These are phyloP conservation scores for Cuculus canorus DNA, from an alignment of 2,797 vertebrate genomes.

Conservation along the genomic window DNA sequence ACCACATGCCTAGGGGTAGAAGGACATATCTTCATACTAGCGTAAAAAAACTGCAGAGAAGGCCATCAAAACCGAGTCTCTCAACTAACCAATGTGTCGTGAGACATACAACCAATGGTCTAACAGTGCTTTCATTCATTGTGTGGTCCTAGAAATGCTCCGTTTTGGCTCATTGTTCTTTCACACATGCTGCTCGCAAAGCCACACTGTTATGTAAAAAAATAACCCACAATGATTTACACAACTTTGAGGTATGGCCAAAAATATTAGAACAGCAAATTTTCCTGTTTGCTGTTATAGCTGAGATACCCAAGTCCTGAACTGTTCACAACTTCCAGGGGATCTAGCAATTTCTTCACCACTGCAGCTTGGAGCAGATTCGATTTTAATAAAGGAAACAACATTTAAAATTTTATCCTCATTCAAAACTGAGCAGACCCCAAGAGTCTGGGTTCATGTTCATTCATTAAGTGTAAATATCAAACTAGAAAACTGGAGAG, in stretches of 20 bases:
- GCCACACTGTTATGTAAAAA: background rate
- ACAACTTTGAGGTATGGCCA: background rate
- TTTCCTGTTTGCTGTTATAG: fast-evolving
- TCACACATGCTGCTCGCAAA: background rate
- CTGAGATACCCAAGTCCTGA: background rate
- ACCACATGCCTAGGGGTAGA: background rate
- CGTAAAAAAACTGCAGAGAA: background rate
- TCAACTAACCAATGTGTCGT: background rate
- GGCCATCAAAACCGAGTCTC: background rate
- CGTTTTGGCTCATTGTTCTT: background rate
- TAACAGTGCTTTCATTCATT: background rate
- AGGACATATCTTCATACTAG: background rate
- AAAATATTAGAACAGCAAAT: background rate
- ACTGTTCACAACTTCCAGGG: background rate
- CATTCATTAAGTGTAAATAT: conserved; percentile 59
- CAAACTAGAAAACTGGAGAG: conserved; percentile 28
- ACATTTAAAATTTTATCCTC: background rate
- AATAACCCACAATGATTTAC: background rate
- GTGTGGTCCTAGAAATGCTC: fast-evolving
- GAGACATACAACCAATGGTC: background rate
- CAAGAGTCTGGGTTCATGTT: background rate
- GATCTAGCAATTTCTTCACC: background rate
- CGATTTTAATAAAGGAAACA: background rate
- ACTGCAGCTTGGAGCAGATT: background rate
- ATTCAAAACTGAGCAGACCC: background rate